Base-by-base conservation (phyloP, 2,888 invertebrate species). In the Aspidiotus destructor region DNA sequence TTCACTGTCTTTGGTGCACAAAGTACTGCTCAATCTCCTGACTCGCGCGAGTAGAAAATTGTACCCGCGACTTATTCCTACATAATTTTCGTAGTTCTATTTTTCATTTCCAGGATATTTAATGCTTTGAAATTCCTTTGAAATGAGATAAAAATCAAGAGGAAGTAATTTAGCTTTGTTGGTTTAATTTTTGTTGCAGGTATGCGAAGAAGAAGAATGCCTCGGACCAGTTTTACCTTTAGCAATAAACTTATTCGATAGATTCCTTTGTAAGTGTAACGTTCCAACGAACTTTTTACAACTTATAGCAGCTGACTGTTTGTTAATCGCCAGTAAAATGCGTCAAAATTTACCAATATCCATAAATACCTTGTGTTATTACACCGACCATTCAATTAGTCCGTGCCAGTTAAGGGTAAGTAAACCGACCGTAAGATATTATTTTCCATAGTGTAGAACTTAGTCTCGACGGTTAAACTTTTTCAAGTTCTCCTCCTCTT, bases 151-250 rank as follows among this genome's bases (percentile, higher is more conserved):
- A 48, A 48, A 48, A 48, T 48, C 2, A 6, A 11, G 48, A 48
- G 10, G 6, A 11, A 48, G 48, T 48, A 48, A 48, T 48, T 3
- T 6, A 48, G n/a, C 28, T 28, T 28, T 5, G 28, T 28, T 28
- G 28, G 5, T 60, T 40, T 53, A 16, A 44, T 58, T 65, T 67
- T 62, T 71, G 71, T 57, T 75, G n/a, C 79, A 91, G 90, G 90
- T 92, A 62, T 91, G 89, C 77, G 89, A 89, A 75, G 90, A 91
- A 76, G 88, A 89, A 78, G 81, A 82, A 74, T 88, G 89, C 75
- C 89, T 90, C 77, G 88, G 88, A 76, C 88, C 89, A 77, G 87
- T 92, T 73, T 88, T 92, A 75, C 89, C 89, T 1, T 78, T 91
- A 75, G 87, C 92, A 7, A 85, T 91, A 75, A 88, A 88, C 78